Conservation (phyloP, 1,140 invertebrate genomes). For the Diorhabda elongata region DNA sequence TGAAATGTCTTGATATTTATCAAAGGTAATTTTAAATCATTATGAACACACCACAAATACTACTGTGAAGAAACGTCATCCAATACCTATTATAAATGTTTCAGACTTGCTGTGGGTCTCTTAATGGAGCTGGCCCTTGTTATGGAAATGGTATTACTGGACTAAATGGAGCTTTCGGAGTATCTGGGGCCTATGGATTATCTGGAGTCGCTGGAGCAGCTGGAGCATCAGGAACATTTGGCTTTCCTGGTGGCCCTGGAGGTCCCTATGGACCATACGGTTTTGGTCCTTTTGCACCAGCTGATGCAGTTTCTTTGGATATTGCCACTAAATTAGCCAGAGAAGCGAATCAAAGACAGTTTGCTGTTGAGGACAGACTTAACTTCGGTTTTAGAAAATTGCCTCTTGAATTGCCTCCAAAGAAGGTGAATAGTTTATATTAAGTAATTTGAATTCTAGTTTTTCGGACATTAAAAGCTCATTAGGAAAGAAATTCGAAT, state of each 20-base stretch:
- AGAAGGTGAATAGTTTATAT: constrained; percentile 1
- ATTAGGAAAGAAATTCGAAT: too few relatives aligned
- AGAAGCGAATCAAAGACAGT: neutral
- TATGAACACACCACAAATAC: too few relatives aligned
- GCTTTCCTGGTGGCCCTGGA: neutral
- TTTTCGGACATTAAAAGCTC: too few relatives aligned
- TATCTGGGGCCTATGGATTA: constrained; percentile 1
- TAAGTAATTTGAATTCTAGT: too few relatives aligned
- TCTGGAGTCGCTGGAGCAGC: neutral
- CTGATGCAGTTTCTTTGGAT: constrained; percentile 24
- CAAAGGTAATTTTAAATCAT: too few relatives aligned
- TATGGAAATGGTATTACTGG: neutral
- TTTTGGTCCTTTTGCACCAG: constrained; percentile 4
- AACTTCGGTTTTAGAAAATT: constrained; percentile 26
- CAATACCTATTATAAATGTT: neutral
- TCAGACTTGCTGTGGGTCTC: neutral
- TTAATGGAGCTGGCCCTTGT: neutral
- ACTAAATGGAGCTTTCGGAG: neutral
- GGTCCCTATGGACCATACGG: neutral
- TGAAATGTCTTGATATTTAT: too few relatives aligned
- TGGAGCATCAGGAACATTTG: neutral
- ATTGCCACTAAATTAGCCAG: constrained; percentile 20
- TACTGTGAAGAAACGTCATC: too few relatives aligned
- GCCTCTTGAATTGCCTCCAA: constrained; percentile 18
- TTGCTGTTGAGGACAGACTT: constrained; percentile 21